Evolutionary conservation across 2,888 invertebrate genomes (phyloP).

Genomic region (Sturmia bella): DNA sequence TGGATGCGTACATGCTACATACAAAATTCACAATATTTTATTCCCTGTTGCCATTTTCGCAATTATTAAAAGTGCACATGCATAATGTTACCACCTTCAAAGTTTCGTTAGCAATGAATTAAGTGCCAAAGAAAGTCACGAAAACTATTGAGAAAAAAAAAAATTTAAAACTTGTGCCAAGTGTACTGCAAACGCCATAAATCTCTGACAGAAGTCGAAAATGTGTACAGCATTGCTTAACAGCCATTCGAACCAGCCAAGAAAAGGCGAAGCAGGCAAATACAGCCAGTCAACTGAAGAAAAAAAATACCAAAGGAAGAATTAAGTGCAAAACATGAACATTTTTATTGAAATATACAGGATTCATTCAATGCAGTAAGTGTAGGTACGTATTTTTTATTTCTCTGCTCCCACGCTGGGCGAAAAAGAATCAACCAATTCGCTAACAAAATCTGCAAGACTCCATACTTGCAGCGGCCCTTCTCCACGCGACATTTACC

Average conservation of each 20-base stretch:
- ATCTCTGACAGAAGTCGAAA: constrained; percentile 73
- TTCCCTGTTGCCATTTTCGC: constrained; percentile 10
- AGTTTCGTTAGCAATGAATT: constrained; percentile 47
- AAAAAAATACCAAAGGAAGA: constrained; percentile 15
- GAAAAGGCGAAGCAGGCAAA: constrained; percentile 31
- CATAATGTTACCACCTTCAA: constrained; percentile 68
- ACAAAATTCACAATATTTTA: background rate
- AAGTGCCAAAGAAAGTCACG: constrained; percentile 50
- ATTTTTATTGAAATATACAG: constrained; percentile 61
- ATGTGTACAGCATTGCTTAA: constrained; percentile 64
- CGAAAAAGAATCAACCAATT: constrained; percentile 42
- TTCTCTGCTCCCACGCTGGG: constrained; percentile 66
- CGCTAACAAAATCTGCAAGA: constrained; percentile 64
- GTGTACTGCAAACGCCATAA: constrained; percentile 73
- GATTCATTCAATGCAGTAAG: constrained; percentile 58
- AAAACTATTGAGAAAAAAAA: constrained; percentile 52
- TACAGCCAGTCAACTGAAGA: constrained; percentile 39
- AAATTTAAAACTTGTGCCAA: constrained; percentile 69
- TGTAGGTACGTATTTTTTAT: constrained; percentile 31
- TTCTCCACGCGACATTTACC: constrained; percentile 5
- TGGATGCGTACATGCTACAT: too few relatives aligned
- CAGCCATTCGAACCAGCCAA: constrained; percentile 30
- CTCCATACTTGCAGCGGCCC: constrained; percentile 21
- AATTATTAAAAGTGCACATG: constrained; percentile 63
- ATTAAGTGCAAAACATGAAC: constrained; percentile 47